Percentiles rank a stretch among this genome's conserved stretches.
phyloP scores from a whole-genome alignment of 2,797 vertebrate genomes.

The Sciurus vulgaris region DNA sequence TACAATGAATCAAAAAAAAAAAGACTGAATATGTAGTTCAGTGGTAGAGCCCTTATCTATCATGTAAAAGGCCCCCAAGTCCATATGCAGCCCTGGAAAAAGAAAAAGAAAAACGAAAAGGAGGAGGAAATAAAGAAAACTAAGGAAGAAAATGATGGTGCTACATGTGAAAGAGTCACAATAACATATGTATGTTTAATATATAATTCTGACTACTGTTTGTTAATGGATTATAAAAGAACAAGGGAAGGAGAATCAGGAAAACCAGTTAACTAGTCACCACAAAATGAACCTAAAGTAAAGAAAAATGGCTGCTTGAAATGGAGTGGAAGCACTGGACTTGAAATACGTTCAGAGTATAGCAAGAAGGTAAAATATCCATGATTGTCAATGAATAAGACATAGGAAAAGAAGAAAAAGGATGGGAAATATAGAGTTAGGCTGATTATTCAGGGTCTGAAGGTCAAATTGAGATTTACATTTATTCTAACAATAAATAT shows the following conservation, averaged over 20 bases:
- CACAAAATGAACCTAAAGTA: background rate
- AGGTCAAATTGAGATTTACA: conserved; percentile 35
- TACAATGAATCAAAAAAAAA: too few species aligned
- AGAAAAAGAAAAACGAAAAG: too few species aligned
- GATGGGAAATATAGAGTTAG: background rate
- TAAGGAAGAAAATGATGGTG: background rate
- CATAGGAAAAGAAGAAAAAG: background rate
- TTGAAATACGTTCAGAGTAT: conserved; percentile 18
- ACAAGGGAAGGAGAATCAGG: background rate
- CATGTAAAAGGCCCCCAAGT: background rate
- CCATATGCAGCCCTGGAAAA: background rate
- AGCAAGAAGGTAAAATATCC: conserved; percentile 31
- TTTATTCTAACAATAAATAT: conserved; percentile 43
- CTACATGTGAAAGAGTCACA: background rate
- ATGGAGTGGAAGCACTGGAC: background rate
- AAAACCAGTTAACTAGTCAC: conserved; percentile 34
- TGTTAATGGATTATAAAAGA: background rate
- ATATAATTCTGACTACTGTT: background rate
- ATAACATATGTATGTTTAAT: background rate
- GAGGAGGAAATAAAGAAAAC: too few species aligned
- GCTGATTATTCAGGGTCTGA: background rate
- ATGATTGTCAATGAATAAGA: background rate
- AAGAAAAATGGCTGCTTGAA: conserved; percentile 53
- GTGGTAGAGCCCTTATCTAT: background rate
- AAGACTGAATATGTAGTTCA: background rate